Conservation (phyloP, 2,888 invertebrate species). For the Hypercompe scribonia region DNA sequence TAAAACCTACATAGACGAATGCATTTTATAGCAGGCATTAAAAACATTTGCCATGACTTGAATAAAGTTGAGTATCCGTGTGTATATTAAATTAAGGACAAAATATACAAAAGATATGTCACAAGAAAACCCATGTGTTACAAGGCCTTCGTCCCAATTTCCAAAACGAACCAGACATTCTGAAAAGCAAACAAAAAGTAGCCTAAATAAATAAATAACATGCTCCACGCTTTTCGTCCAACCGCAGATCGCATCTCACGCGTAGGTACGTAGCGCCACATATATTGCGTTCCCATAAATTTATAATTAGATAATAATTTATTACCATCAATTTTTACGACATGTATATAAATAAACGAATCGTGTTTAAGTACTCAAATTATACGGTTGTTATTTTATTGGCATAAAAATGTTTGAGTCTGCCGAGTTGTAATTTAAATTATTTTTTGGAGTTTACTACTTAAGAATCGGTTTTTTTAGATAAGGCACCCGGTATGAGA, state of each 20-base stretch:
- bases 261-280: constrained; percentile 13
- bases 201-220: constrained; percentile 23
- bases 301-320: constrained; percentile 34
- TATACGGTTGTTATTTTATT: constrained; percentile 9
- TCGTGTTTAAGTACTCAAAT: constrained; percentile 31
- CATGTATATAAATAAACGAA: constrained; percentile 34
- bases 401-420: constrained; percentile 3
- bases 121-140: not conserved
- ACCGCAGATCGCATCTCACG: constrained; percentile 8
- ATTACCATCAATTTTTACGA: constrained; percentile 36
- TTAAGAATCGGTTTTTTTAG: no score
- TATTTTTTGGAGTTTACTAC: no score
- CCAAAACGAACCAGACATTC: not conserved
- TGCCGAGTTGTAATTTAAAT: not conserved
- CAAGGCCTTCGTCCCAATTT: not conserved
- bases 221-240: constrained; percentile 2
- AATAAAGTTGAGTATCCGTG: not conserved
- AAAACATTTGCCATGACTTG: not conserved
- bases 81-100: not conserved
- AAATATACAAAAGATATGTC: not conserved
- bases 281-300: constrained; percentile 21
- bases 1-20: not conserved
- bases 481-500: no score
- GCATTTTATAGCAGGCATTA: not conserved
- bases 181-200: constrained; percentile 3